Percentiles rank a stretch among this genome's conserved stretches.
These are phyloP conservation scores for Diploscapter pachys DNA, from an alignment of 1,140 invertebrate species.

Conservation along the genomic window DNA sequence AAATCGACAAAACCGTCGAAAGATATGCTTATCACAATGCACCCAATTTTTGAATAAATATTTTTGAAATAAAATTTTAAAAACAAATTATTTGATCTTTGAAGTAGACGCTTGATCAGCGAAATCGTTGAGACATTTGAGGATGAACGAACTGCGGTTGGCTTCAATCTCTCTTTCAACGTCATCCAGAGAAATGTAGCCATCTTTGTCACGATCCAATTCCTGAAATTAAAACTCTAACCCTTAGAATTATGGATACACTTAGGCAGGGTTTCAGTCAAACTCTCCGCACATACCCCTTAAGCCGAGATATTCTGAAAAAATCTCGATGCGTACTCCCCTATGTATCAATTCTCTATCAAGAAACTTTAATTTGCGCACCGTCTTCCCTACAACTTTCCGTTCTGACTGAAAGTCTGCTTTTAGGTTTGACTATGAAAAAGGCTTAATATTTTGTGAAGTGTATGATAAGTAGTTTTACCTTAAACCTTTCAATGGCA, in stretches of 20 bases:
- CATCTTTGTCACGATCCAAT: slow-evolving; percentile 37
- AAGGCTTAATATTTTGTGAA: neutral
- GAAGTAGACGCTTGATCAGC: too few species aligned
- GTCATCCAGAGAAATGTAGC: slow-evolving; percentile 40
- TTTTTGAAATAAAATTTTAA: too few species aligned
- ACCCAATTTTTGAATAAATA: too few species aligned
- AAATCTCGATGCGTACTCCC: too few species aligned
- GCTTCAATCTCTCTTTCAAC: slow-evolving; percentile 23
- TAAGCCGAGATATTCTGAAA: too few species aligned
- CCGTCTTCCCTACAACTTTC: too few species aligned
- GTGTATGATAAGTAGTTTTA: neutral
- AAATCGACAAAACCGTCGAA: too few species aligned
- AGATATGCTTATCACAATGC: too few species aligned
- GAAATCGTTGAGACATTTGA: slow-evolving; percentile 16
- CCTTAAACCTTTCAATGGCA: slow-evolving; percentile 30
- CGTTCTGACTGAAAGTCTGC: slow-evolving; percentile 1
- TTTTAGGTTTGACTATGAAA: neutral
- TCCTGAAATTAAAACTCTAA: slow-evolving; percentile 33
- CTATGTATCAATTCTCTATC: too few species aligned
- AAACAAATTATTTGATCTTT: too few species aligned
- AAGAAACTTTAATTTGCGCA: too few species aligned
- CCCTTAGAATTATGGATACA: slow-evolving; percentile 3
- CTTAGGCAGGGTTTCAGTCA: slow-evolving; percentile 9
- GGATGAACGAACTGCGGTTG: neutral
- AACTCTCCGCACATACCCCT: neutral